These are phyloP conservation scores for Patella vulgata DNA, from an alignment of 1,140 invertebrate genomes.

Conservation along the genomic window DNA sequence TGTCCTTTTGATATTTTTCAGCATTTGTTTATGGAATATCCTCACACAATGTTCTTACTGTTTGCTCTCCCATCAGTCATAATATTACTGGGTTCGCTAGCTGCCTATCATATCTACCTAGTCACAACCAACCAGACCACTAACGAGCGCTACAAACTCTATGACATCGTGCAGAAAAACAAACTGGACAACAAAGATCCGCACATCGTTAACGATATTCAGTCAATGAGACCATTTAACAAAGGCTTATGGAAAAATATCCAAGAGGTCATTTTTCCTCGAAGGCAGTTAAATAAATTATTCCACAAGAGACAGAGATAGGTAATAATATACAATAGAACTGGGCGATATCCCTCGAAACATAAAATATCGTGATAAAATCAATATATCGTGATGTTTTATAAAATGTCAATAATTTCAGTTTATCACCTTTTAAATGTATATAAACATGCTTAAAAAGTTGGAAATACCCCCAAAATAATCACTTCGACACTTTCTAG, in stretches of 20 bases:
- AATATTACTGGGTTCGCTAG: constrained; percentile 45
- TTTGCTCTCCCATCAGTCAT: constrained; percentile 37
- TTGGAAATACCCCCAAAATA: too few species aligned
- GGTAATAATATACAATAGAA: too few species aligned
- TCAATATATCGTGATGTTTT: too few species aligned
- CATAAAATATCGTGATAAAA: too few species aligned
- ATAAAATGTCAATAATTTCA: too few species aligned
- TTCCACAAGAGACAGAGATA: too few species aligned
- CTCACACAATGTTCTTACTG: constrained; percentile 8
- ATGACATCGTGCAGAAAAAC: constrained; percentile 24
- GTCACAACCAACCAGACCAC: constrained; percentile 58
- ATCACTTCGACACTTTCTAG: too few species aligned
- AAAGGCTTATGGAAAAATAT: constrained; percentile 49
- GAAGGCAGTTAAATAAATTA: constrained; percentile 7
- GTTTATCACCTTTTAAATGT: too few species aligned
- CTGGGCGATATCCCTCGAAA: too few species aligned
- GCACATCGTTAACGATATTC: not conserved
- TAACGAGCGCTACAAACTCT: constrained; percentile 57
- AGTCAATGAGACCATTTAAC: constrained; percentile 37
- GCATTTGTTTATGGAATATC: constrained; percentile 50
- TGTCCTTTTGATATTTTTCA: constrained; percentile 32
- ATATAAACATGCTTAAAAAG: too few species aligned
- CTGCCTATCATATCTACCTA: constrained; percentile 54
- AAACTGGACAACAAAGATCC: constrained; percentile 8
- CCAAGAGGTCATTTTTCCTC: constrained; percentile 48